Conservation (phyloP, 2,113 vertebrate species). For the Lonchura striata region DNA sequence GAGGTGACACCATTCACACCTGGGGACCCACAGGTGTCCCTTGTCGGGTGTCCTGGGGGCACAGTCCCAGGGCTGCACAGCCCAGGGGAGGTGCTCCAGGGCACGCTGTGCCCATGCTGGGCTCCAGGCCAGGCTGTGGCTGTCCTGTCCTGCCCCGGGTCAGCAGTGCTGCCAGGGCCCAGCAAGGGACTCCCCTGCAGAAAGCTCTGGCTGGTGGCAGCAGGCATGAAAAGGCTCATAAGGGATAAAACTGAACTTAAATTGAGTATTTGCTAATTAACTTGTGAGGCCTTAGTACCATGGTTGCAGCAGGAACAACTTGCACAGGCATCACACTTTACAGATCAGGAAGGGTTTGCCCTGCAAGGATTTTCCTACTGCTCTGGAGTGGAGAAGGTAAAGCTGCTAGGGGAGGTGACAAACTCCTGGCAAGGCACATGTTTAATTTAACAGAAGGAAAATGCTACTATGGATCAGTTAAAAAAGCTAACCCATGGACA, state of each 20-base stretch:
- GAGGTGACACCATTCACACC: background rate
- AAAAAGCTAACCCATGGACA: background rate
- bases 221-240: background rate
- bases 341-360: background rate
- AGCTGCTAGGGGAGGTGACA: background rate
- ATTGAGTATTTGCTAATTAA: background rate
- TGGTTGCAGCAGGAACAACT: background rate
- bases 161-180: background rate
- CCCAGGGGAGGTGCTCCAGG: background rate
- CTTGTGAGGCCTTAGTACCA: background rate
- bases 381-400: background rate
- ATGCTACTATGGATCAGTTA: background rate
- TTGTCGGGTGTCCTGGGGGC: background rate
- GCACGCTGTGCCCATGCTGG: background rate
- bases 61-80: background rate
- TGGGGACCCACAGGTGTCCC: fast-evolving
- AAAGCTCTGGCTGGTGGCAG: background rate
- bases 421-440: background rate
- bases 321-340: background rate
- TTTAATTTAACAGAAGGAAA: background rate
- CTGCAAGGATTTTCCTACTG: background rate
- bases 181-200: background rate
- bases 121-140: fast-evolving
- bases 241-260: background rate
- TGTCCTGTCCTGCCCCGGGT: background rate